phyloP scores from a whole-genome alignment of 2,888 invertebrate species.

The Cryptops parisi region DNA sequence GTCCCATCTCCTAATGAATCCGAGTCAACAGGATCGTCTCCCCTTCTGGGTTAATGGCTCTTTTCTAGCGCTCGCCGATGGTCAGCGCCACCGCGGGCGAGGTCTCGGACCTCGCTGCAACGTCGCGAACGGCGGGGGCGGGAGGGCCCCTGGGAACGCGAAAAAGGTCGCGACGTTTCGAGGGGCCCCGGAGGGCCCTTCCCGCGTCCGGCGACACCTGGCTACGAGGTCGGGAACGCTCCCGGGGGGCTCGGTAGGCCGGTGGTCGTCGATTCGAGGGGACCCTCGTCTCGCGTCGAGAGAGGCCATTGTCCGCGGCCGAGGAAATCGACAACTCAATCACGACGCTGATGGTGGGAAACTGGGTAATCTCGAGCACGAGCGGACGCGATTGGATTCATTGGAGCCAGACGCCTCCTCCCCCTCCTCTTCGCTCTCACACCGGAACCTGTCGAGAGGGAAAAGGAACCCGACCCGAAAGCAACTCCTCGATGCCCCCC shows the following conservation, averaged over 20 bases:
- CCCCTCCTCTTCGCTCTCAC: conserved; percentile 2
- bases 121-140: too few species aligned
- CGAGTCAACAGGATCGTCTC: background rate
- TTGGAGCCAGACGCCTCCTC: background rate
- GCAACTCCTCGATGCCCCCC: too few species aligned
- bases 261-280: background rate
- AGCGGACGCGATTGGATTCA: background rate
- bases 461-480: background rate
- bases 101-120: too few species aligned
- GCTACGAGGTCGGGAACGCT: background rate
- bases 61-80: background rate
- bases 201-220: too few species aligned
- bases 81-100: background rate
- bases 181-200: too few species aligned
- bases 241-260: background rate
- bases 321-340: conserved; percentile 15
- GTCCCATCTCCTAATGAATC: background rate
- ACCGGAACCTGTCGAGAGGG: background rate
- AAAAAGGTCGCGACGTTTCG: too few species aligned
- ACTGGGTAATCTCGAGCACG: conserved; percentile 11
- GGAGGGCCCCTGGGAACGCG: too few species aligned
- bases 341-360: conserved; percentile 8
- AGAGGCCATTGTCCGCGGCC: conserved; percentile 5
- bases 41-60: background rate
- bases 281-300: background rate